These are phyloP conservation scores for Conomelus anceps DNA, from an alignment of 2,888 invertebrate genomes.

Conservation along the genomic window DNA sequence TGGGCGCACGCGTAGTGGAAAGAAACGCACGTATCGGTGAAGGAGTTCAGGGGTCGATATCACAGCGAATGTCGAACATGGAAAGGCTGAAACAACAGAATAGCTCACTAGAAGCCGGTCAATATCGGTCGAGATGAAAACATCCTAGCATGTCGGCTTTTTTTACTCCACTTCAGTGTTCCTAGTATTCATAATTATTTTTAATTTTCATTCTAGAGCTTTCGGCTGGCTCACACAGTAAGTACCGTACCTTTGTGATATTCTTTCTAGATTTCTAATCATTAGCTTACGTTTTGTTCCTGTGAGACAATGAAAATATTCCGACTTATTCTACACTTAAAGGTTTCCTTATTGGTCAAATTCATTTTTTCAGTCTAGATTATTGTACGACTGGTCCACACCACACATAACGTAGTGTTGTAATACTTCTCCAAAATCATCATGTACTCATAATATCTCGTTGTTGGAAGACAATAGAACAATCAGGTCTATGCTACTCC, in stretches of 20 bases:
- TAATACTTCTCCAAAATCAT: too few relatives aligned
- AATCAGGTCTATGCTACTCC: too few relatives aligned
- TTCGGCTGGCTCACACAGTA: neutral
- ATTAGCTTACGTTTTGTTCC: neutral
- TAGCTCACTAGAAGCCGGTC: neutral
- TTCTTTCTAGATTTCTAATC: too few relatives aligned
- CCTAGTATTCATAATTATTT: neutral
- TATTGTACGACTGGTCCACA: too few relatives aligned
- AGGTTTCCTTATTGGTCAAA: neutral
- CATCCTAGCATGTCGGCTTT: neutral
- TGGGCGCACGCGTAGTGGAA: neutral
- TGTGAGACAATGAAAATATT: neutral
- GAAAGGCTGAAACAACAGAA: neutral
- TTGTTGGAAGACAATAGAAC: too few relatives aligned
- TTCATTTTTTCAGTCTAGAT: neutral
- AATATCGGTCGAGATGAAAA: neutral
- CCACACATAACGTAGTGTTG: too few relatives aligned
- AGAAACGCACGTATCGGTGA: neutral
- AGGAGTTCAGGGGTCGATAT: neutral
- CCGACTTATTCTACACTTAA: neutral
- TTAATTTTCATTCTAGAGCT: neutral
- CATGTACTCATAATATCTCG: too few relatives aligned
- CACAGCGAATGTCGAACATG: neutral
- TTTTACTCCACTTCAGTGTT: neutral
- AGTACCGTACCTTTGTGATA: too few relatives aligned